Base-by-base conservation (phyloP, 2,888 invertebrate species). In the Andrena bicolor region DNA sequence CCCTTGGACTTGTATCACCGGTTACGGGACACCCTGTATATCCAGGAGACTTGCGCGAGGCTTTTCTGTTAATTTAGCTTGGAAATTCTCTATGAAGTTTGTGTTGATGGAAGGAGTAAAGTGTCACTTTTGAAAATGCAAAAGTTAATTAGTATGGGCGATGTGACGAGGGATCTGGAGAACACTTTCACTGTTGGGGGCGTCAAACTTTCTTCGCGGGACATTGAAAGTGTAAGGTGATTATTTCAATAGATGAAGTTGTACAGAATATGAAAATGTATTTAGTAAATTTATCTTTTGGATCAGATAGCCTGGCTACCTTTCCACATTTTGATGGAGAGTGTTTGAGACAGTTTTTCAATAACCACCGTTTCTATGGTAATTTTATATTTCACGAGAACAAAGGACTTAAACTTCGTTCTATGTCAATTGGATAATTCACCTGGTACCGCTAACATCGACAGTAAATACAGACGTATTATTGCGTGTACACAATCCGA, bases 391-490 rank as follows among this genome's bases (percentile, higher is more conserved):
- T 76, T 70, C 10, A 23, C 5, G 2, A 16, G 56, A 2, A 48
- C 35, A 51, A 53, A 53, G 51, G 10, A 3, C 49, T 51, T 35
- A 53, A 71, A 53, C 58, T 56, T 66, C 49, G 58, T 32, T 49
- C 13, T 58, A 41, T 8, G 53, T 41, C 68, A 64, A 64, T 64
- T 71, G 13, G 75, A 75, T 56, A 53, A 80, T 69, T 76, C 73
- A 70, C 26, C 30, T 13, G 23, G 61, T 23, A 74, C 69, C 78
- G 77, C 53, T 77, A 82, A 74, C 66, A 74, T 58, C 76, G 58
- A 72, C 56, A 26, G 76, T 23, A 77, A 74, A 74, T 66, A 82
- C 77, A 82, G 77, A 83, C 82, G 82, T 66, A 82, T 73, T 71
- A 81, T 68, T 68, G 26, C 69, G 82, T 73, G 70, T 74, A 77